These are phyloP conservation scores for Graphium colonna DNA, from an alignment of 2,888 invertebrate species.

Conservation along the genomic window DNA sequence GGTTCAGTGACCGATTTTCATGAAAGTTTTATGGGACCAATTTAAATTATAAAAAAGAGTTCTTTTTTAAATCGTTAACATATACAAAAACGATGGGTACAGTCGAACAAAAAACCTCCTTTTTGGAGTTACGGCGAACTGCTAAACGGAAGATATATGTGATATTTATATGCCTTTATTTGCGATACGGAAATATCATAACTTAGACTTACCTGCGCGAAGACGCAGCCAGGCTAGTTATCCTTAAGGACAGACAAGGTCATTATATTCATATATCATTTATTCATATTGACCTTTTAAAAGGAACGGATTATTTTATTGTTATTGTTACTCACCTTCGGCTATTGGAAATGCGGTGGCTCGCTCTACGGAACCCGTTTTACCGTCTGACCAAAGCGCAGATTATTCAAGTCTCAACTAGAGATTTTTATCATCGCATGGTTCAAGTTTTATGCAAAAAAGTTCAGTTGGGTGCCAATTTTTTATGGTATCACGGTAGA, in stretches of 20 bases:
- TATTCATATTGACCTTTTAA: constrained; percentile 10
- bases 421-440: not conserved
- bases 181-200: not conserved
- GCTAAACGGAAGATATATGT: not conserved
- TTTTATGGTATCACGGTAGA: not conserved
- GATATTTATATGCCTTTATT: not conserved
- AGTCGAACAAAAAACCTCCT: no score
- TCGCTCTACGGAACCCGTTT: constrained; percentile 12
- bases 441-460: not conserved
- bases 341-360: not conserved
- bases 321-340: constrained; percentile 8
- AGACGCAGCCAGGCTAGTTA: not conserved
- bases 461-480: not conserved
- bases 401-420: not conserved
- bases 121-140: not conserved
- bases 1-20: no score
- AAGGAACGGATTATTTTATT: constrained; percentile 16
- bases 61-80: no score
- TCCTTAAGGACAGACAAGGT: constrained; percentile 10
- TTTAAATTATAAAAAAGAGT: no score
- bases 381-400: not conserved
- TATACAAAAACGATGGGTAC: no score
- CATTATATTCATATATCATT: constrained; percentile 1
- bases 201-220: not conserved
- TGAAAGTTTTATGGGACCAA: no score